phyloP scores from a whole-genome alignment of 2,113 vertebrate species.

The Notarius lentiginosus region DNA sequence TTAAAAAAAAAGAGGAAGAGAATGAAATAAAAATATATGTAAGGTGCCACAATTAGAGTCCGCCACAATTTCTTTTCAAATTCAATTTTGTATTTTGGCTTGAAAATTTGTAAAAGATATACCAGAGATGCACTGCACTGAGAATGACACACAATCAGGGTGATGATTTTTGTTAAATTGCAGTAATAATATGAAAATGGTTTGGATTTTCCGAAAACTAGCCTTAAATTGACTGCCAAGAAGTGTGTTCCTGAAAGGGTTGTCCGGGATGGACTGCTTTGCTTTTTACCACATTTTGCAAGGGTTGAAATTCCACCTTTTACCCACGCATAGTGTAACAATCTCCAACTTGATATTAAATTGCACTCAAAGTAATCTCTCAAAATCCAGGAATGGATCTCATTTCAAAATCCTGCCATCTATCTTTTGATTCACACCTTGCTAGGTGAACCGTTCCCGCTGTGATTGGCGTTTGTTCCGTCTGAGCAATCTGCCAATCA shows the following conservation, averaged over 20 bases:
- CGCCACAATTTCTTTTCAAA: not conserved
- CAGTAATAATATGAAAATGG: not conserved
- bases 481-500: not conserved
- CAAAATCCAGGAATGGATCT: not conserved
- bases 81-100: not conserved
- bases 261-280: not conserved
- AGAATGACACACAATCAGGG: not conserved
- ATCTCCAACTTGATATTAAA: constrained; percentile 18
- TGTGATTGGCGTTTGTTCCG: constrained; percentile 1
- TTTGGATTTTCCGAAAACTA: not conserved
- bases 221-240: not conserved
- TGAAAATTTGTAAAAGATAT: not conserved
- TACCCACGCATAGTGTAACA: constrained; percentile 29
- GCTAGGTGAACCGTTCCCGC: not conserved
- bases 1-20: too few species aligned
- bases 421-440: not conserved
- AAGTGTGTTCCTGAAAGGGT: not conserved
- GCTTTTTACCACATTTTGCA: not conserved
- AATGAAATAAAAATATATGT: too few species aligned
- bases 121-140: not conserved
- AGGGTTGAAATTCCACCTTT: not conserved
- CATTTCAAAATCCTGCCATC: constrained; percentile 6
- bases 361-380: constrained; percentile 14
- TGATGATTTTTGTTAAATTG: not conserved
- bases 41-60: not conserved